Conservation (phyloP, 2,797 vertebrate genomes). For the Sebastiscus tertius region DNA sequence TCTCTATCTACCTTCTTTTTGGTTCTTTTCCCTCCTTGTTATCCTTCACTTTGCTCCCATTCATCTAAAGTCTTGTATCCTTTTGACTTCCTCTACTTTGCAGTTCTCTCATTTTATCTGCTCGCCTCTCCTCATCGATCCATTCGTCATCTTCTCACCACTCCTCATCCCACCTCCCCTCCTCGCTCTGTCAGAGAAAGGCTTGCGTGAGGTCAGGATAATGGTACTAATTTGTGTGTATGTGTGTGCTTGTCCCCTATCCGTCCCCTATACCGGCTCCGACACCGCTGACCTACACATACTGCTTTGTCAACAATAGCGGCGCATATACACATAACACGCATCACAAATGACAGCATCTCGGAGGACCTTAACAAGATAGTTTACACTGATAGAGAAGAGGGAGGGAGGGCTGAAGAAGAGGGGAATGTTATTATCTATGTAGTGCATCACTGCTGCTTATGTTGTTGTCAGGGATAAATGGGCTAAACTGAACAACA, state of each 20-base stretch:
- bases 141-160: constrained; percentile 38
- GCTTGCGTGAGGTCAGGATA: constrained; percentile 65
- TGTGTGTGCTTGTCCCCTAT: constrained; percentile 63
- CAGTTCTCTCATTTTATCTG: neutral
- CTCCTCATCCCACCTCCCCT: constrained; percentile 23
- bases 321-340: constrained; percentile 17
- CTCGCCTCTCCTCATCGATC: constrained; percentile 47
- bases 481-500: constrained; percentile 44
- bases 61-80: neutral
- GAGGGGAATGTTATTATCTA: constrained; percentile 33
- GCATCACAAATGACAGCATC: constrained; percentile 53
- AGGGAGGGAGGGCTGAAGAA: neutral
- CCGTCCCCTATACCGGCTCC: constrained; percentile 55
- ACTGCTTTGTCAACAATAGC: constrained; percentile 74
- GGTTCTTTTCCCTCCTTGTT: neutral
- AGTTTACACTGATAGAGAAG: constrained; percentile 43
- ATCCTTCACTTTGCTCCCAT: neutral
- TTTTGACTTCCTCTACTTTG: neutral
- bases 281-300: constrained; percentile 62
- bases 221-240: constrained; percentile 72
- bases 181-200: constrained; percentile 25
- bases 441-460: constrained; percentile 39
- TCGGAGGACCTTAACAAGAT: constrained; percentile 54
- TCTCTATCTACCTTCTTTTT: neutral
- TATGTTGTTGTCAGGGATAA: constrained; percentile 48